These are phyloP conservation scores for Drosophila nr. perissopoda DNA, from an alignment of 2,888 invertebrate genomes.

Conservation along the genomic window DNA sequence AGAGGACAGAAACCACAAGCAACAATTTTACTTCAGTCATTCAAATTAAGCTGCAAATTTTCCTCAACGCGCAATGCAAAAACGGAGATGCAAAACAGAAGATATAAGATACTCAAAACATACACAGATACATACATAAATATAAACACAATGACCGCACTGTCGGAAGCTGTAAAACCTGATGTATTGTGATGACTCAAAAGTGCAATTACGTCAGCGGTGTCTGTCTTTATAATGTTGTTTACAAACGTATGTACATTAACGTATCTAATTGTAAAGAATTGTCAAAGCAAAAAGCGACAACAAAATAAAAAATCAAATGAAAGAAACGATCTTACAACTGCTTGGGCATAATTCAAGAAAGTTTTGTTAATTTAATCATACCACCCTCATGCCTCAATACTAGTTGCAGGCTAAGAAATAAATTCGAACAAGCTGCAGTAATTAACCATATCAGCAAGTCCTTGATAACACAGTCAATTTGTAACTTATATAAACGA, in stretches of 20 bases:
- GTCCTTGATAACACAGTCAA: constrained; percentile 45
- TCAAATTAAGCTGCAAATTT: constrained; percentile 75
- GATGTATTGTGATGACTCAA: constrained; percentile 60
- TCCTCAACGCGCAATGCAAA: constrained; percentile 15
- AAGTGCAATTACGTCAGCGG: constrained; percentile 72
- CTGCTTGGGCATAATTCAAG: background rate
- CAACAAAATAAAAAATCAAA: background rate
- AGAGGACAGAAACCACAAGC: constrained; percentile 56
- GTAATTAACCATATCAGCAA: constrained; percentile 33
- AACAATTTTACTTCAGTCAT: constrained; percentile 58
- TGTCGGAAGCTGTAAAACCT: constrained; percentile 68
- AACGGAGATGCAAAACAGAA: constrained; percentile 16
- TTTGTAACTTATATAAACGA: constrained; percentile 54
- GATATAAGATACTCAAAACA: constrained; percentile 27
- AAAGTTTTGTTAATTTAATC: background rate
- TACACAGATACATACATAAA: constrained; percentile 17
- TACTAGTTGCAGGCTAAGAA: background rate
- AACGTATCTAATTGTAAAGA: constrained; percentile 45
- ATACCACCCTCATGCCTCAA: constrained; percentile 35
- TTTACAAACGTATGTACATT: constrained; percentile 67
- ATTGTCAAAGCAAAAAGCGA: constrained; percentile 6
- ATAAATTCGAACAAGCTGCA: constrained; percentile 38
- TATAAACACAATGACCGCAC: constrained; percentile 5
- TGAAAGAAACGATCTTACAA: background rate
- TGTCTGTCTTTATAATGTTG: constrained; percentile 55